Base-by-base conservation (phyloP, 2,888 invertebrate genomes). In the Nymphalis urticae region DNA sequence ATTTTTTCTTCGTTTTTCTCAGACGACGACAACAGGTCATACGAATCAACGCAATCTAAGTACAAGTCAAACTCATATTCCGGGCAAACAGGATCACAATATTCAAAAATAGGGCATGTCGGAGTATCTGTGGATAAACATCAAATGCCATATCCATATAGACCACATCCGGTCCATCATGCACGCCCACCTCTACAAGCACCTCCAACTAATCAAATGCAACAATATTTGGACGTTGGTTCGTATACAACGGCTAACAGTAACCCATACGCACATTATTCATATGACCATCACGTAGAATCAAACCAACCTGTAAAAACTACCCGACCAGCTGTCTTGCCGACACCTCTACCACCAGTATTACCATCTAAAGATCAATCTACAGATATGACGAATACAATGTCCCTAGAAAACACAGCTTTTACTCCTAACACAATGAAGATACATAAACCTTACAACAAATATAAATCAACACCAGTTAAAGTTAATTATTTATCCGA, bases 1-100 rank as follows among this genome's bases (percentile, higher is more conserved):
- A 80, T 92, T 69, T 92, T 92, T 74, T 86, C 87, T 9, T 86
- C 90, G 2, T 76, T 90, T 66, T 92, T 92, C 75, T 84, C 85
- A 1, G 85, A 88, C 50, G 87, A 89, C 61, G 90, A 91, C 32
- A 79, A 80, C 13, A 53, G 78, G 76, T 65, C 80, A 4, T 73
- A 80, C 10, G 80, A 86, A 48, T 75, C 73, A 53, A 68, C 71
- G 48, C 77, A 79, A 42, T 79, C 77, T 2, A 84, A 80, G 69
- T 79, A 80, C 70, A 87, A 85, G 68, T 77, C 77, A 48, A 80
- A 78, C 64, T 75, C 78, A 42, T 82, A 83, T 67, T 61, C 75
- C 0, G 77, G 82, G 13, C 81, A 79, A 24, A 65, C 70, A 21
- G 78, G 82, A 54, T 76, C 81, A 21, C 85, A 83, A 72, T 80